Conservation (phyloP, 2,113 vertebrate genomes). For the Xenus cinereus region DNA sequence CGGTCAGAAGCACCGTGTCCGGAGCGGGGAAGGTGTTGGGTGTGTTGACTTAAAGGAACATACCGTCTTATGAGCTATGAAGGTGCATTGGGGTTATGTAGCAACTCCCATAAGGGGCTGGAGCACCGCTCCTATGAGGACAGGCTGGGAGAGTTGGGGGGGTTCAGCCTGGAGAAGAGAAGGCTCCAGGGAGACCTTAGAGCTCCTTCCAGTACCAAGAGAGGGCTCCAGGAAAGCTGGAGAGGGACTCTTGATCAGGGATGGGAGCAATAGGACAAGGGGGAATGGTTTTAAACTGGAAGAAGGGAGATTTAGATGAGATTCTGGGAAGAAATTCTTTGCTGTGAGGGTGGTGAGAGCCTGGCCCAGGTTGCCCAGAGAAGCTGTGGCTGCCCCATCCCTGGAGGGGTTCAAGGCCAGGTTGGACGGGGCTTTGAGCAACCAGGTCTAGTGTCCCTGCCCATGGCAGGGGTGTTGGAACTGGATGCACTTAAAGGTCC, state of each 20-base stretch:
- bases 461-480: too few relatives aligned
- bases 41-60: neutral
- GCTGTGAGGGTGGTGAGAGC: neutral
- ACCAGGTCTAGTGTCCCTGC: neutral
- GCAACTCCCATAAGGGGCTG: neutral
- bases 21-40: neutral
- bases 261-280: neutral
- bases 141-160: neutral
- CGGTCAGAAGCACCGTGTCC: rapidly evolving
- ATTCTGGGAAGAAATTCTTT: neutral
- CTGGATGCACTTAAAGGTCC: too few relatives aligned
- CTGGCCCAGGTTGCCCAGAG: neutral
- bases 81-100: neutral
- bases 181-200: neutral
- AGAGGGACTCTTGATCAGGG: neutral
- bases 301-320: neutral
- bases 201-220: neutral
- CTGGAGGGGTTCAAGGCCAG: neutral
- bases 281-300: neutral
- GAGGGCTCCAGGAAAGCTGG: neutral
- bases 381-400: neutral
- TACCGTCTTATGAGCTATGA: neutral
- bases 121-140: neutral
- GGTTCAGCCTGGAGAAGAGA: neutral
- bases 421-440: neutral